These are phyloP conservation scores for Sycophila texana DNA, from an alignment of 2,888 invertebrate genomes.

Conservation along the genomic window DNA sequence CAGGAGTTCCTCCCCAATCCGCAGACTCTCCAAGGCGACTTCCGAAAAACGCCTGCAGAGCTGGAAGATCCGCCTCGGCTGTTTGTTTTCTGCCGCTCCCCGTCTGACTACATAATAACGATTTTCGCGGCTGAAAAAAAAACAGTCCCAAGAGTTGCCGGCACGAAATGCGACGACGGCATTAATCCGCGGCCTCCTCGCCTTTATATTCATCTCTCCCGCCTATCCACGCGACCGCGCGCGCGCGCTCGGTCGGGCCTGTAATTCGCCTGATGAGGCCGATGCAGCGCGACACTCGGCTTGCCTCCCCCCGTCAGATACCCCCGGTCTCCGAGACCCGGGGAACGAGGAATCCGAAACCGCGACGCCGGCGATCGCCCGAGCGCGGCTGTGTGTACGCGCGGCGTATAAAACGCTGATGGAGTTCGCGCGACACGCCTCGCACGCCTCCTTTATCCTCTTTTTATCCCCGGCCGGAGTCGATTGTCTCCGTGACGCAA, in stretches of 20 bases:
- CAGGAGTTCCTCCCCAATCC: constrained; percentile 1
- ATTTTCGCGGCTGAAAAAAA: constrained; percentile 1
- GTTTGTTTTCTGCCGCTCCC: constrained; percentile 32
- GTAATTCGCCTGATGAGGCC: constrained; percentile 75
- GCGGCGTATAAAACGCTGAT: constrained; percentile 23
- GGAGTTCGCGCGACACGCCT: constrained; percentile 46
- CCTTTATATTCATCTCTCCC: constrained; percentile 61
- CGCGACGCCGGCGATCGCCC: constrained; percentile 16
- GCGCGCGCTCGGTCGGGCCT: constrained; percentile 63
- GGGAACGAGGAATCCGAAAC: constrained; percentile 40
- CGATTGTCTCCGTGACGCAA: constrained; percentile 51
- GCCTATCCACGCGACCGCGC: constrained; percentile 75
- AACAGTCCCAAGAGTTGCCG: background rate
- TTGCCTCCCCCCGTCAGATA: background rate
- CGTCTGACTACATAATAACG: background rate
- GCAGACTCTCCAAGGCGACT: too few species aligned
- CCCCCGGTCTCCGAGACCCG: background rate
- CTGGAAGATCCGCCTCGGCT: background rate
- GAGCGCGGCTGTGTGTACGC: background rate
- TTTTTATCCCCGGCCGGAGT: constrained; percentile 11
- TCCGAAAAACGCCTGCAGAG: too few species aligned
- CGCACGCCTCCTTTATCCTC: constrained; percentile 14
- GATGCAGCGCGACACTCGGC: constrained; percentile 70
- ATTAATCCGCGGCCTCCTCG: constrained; percentile 62
- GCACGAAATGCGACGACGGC: constrained; percentile 58